Percentiles rank a stretch among this genome's conserved stretches.
Evolutionary conservation across 2,113 vertebrate species (phyloP).

Genomic region (Chascanopsetta lugubris): DNA sequence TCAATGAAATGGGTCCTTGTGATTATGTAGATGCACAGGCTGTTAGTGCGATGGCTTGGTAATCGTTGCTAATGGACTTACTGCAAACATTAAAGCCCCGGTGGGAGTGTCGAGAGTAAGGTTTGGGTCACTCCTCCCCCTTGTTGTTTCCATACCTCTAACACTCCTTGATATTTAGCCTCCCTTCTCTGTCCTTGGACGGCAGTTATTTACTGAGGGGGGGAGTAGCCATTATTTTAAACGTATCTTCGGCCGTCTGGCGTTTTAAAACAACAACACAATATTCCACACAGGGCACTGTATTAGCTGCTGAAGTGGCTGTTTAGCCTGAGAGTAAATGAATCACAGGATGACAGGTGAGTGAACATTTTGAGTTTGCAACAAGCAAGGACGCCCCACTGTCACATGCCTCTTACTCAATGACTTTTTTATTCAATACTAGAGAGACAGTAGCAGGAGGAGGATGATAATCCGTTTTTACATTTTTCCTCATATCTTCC

Average conservation of each 20-base stretch:
- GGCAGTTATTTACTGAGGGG: constrained; percentile 47
- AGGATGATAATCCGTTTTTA: constrained; percentile 17
- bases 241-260: constrained; percentile 20
- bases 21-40: constrained; percentile 65
- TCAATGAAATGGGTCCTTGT: constrained; percentile 43
- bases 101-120: constrained; percentile 47
- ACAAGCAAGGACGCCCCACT: constrained; percentile 48
- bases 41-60: constrained; percentile 72
- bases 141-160: constrained; percentile 22
- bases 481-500: neutral
- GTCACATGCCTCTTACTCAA: neutral
- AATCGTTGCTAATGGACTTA: constrained; percentile 72
- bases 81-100: constrained; percentile 47
- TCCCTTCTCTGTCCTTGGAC: constrained; percentile 23
- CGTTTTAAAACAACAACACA: constrained; percentile 63
- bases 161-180: constrained; percentile 28
- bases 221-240: constrained; percentile 50
- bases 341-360: constrained; percentile 61
- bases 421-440: constrained; percentile 7
- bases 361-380: constrained; percentile 49
- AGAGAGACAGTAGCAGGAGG: constrained; percentile 9
- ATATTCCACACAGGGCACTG: constrained; percentile 54
- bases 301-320: constrained; percentile 70
- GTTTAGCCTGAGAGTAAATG: constrained; percentile 64
- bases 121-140: constrained; percentile 20